Evolutionary conservation across 2,888 invertebrate genomes (phyloP).

Genomic region (Sminthurides aquaticus): DNA sequence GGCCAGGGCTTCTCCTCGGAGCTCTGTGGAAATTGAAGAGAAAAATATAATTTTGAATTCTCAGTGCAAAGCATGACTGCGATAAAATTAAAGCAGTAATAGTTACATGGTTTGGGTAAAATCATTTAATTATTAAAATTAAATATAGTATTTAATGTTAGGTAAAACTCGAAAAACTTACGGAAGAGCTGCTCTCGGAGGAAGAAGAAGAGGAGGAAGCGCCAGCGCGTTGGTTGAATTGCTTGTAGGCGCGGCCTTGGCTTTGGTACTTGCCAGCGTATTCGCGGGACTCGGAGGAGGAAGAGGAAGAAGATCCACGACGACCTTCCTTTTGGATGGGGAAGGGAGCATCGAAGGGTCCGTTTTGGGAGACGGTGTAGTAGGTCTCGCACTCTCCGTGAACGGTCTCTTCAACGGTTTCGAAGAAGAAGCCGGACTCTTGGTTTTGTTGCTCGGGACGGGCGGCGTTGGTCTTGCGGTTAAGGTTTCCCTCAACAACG

Average conservation of each 20-base stretch:
- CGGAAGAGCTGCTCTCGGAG: not conserved
- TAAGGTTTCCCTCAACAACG: not conserved
- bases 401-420: not conserved
- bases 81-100: too few relatives aligned
- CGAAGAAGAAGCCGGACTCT: not conserved
- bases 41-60: too few relatives aligned
- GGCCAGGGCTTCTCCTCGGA: not conserved
- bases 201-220: not conserved
- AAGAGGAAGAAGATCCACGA: slow-evolving; percentile 19
- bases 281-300: not conserved
- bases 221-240: not conserved
- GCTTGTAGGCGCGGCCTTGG: not conserved
- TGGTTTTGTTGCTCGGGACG: not conserved
- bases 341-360: not conserved
- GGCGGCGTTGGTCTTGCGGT: not conserved
- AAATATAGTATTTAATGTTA: too few relatives aligned
- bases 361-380: not conserved
- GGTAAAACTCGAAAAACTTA: not conserved
- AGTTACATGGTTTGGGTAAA: too few relatives aligned
- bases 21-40: too few relatives aligned
- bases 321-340: not conserved
- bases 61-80: too few relatives aligned
- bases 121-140: too few relatives aligned
- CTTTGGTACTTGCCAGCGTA: not conserved
- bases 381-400: not conserved